A percentile compares a stretch with the other conserved stretches of the same genome.
These are phyloP conservation scores for Xylophagus ater DNA, from an alignment of 2,888 invertebrate genomes.

Conservation along the genomic window DNA sequence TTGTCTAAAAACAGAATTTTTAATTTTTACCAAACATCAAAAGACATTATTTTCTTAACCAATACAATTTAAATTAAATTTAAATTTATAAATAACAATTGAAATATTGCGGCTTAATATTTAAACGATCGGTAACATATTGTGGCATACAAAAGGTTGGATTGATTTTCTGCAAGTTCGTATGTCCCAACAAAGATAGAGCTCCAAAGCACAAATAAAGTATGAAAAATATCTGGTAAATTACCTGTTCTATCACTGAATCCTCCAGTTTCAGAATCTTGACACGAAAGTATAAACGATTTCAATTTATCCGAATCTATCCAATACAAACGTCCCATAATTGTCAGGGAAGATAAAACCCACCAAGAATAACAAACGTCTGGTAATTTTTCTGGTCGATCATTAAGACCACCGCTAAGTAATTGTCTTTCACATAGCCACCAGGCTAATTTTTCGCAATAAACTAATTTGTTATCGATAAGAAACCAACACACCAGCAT, in stretches of 20 bases:
- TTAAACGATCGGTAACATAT: conserved; percentile 33
- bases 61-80: no score
- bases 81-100: no score
- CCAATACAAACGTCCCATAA: conserved; percentile 91
- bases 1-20: no score
- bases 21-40: no score
- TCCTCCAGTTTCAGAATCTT: conserved; percentile 90
- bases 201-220: conserved; percentile 90
- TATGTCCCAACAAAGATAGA: conserved; percentile 72
- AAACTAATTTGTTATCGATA: conserved; percentile 77
- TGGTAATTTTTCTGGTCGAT: conserved; percentile 95
- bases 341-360: conserved; percentile 93
- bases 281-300: conserved; percentile 76
- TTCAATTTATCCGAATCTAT: conserved; percentile 73
- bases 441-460: conserved; percentile 83
- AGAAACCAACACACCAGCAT: conserved; percentile 87
- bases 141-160: conserved; percentile 94
- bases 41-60: no score
- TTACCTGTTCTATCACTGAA: conserved; percentile 97
- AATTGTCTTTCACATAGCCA: conserved; percentile 97
- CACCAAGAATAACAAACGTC: conserved; percentile 99
- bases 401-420: conserved; percentile 94
- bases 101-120: conserved; percentile 32
- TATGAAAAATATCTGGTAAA: conserved; percentile 95
- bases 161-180: conserved; percentile 70